phyloP scores from a whole-genome alignment of 2,888 invertebrate species.

The Drosophila picticornis region DNA sequence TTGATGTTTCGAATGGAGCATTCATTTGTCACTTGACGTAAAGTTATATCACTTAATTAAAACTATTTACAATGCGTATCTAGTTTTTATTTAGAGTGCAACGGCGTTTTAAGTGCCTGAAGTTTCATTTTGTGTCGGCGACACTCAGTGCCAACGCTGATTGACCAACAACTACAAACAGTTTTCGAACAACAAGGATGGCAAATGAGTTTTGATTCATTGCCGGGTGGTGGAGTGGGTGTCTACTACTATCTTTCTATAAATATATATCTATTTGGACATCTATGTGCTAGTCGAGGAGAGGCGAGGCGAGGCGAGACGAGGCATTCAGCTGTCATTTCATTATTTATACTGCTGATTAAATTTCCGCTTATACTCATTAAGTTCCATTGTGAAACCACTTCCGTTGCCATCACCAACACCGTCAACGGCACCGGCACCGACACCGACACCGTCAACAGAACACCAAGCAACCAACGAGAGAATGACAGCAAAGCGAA shows the following conservation, averaged over 20 bases:
- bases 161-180: slow-evolving; percentile 45
- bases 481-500: not conserved
- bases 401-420: slow-evolving; percentile 60
- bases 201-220: slow-evolving; percentile 74
- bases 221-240: slow-evolving; percentile 5
- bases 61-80: not conserved
- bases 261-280: slow-evolving; percentile 18
- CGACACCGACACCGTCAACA: slow-evolving; percentile 15
- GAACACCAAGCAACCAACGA: not conserved
- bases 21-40: not conserved
- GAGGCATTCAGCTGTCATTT: slow-evolving; percentile 70
- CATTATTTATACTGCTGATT: slow-evolving; percentile 81
- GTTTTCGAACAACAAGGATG: slow-evolving; percentile 51
- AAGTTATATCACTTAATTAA: not conserved
- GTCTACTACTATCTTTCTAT: slow-evolving; percentile 17
- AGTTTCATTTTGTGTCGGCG: slow-evolving; percentile 8
- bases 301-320: not conserved
- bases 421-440: not conserved
- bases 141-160: slow-evolving; percentile 23
- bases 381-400: slow-evolving; percentile 79
- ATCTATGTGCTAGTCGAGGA: slow-evolving; percentile 26
- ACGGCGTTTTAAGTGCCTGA: not conserved
- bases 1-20: not conserved
- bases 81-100: not conserved
- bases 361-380: slow-evolving; percentile 81